Evolutionary conservation across 2,888 invertebrate species (phyloP).

Genomic region (Arrhopalites spinosus): DNA sequence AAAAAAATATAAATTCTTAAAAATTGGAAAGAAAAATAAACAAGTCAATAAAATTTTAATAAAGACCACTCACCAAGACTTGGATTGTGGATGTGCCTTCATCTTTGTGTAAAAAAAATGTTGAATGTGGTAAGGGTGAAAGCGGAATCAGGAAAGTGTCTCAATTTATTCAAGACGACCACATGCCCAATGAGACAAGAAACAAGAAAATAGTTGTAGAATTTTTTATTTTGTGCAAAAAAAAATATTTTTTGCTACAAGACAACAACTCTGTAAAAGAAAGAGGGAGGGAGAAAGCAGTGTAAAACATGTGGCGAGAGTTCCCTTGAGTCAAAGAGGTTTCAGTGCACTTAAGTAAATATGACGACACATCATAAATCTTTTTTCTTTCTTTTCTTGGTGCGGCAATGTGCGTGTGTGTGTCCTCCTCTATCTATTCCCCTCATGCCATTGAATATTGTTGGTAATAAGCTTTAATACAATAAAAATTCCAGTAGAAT

Average conservation of each 20-base stretch:
- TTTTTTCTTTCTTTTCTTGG: background rate
- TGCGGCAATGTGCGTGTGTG: conserved; percentile 6
- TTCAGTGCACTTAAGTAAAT: conserved; percentile 17
- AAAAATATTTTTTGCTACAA: no score
- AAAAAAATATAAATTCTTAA: no score
- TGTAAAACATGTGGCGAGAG: background rate
- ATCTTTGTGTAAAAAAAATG: no score
- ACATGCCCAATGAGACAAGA: no score
- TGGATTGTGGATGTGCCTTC: no score
- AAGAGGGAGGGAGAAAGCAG: background rate
- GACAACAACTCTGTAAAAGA: background rate
- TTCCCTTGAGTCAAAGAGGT: background rate
- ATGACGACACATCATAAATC: conserved; percentile 31
- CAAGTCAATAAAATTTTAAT: no score
- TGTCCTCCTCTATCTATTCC: background rate
- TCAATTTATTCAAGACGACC: no score
- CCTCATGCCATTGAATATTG: background rate
- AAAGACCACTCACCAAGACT: no score
- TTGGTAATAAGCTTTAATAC: conserved; percentile 27
- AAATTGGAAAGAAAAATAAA: no score
- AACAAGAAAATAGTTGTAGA: background rate
- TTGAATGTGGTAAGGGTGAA: no score
- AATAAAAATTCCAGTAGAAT: background rate
- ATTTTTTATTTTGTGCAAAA: background rate
- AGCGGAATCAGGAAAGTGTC: no score